phyloP scores from a whole-genome alignment of 2,797 vertebrate species.

The Micropoecilia bifurca region DNA sequence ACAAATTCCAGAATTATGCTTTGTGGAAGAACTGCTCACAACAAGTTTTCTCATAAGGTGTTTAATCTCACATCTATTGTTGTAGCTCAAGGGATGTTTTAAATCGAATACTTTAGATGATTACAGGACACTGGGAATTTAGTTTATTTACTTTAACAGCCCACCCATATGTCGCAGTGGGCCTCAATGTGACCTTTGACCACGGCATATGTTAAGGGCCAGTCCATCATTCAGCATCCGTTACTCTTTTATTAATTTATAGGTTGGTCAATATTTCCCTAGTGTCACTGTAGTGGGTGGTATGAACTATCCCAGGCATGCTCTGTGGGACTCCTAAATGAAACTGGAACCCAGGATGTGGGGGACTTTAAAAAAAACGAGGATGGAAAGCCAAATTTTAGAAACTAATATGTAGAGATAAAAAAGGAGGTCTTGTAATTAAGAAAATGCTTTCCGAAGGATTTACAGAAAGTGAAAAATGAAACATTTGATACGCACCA shows the following conservation, averaged over 20 bases:
- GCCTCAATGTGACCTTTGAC: conserved; percentile 44
- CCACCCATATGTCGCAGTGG: conserved; percentile 34
- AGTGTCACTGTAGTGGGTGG: conserved; percentile 28
- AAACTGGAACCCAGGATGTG: conserved; percentile 5
- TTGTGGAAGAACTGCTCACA: background rate
- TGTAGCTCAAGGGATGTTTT: background rate
- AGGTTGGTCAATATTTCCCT: conserved; percentile 25
- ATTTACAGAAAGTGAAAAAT: conserved; percentile 5
- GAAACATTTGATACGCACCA: conserved; percentile 84
- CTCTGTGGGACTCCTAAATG: conserved; percentile 14
- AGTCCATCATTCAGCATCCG: conserved; percentile 14
- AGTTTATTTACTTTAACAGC: conserved; percentile 27
- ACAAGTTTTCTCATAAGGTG: background rate
- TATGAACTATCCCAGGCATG: conserved; percentile 3
- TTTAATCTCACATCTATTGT: background rate
- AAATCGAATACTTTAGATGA: background rate
- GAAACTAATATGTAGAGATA: background rate
- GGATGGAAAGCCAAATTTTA: conserved; percentile 1
- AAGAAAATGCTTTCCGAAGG: background rate
- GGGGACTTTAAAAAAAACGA: background rate
- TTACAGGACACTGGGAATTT: background rate
- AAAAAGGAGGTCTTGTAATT: background rate
- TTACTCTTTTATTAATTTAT: conserved; percentile 34
- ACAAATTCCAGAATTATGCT: background rate
- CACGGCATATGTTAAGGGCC: conserved; percentile 41